Evolutionary conservation across 2,113 vertebrate genomes (phyloP), one percentile per base, ranked within the genome.

Genomic region (Nansenia antarctica): DNA sequence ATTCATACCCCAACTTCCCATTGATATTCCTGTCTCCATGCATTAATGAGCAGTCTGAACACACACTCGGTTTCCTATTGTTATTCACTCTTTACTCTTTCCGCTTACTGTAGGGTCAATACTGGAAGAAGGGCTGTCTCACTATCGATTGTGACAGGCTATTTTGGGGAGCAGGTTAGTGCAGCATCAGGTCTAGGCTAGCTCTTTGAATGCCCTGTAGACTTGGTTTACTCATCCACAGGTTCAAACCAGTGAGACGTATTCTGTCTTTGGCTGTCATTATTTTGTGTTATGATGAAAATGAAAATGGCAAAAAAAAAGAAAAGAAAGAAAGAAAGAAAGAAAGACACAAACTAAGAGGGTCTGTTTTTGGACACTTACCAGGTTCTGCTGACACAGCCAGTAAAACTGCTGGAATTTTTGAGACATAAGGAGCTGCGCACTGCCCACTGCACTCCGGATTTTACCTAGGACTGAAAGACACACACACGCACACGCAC

Each of bases 401-500:
- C 98, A 99, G 83, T 98, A 99, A 91, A 99, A 99, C 81, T 99
- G 98, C 90, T 99, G 97, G 91, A 99, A 99, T 87, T 99, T 99
- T 92, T 99, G 98, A 72, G 98, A 98, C 97, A 99, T 99, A 54
- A 99, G 94, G 49, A 99, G 94, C 90, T 99, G 98, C 67, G 98
- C 98, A 3, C 98, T 99, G 82, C 98, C 98, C 70, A 99, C 96
- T 0, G 98, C 98, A 82, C 98, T 99, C 85, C 97, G 89, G 87
- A 99, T 99, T 83, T 98, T 99, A 62, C 98, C 98, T 77, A 98
- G 92, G 88, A 96, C 98, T 99, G 88, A 74, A 69, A 39, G 72
- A 14, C 65, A 58, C 29, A 27, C 26, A 58, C 53, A 67, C 22
- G 11, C 65, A 67, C 32, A 67, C 24, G 35, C 53, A 67, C 52